Evolutionary conservation across 2,888 invertebrate species (phyloP).

Genomic region (Aelia acuminata): DNA sequence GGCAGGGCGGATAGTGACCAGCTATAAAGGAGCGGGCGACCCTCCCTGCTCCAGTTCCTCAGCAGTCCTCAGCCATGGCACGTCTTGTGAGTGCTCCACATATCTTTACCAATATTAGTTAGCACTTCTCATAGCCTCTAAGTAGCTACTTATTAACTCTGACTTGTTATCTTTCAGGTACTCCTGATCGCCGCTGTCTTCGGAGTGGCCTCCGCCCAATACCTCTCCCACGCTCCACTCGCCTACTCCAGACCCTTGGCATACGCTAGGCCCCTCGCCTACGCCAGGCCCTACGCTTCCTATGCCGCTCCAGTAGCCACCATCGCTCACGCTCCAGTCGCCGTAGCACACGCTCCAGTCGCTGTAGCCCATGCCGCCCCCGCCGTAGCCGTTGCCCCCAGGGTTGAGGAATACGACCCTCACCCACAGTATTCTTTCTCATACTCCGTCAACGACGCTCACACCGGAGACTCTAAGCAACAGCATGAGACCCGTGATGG

Average conservation of each 20-base stretch:
- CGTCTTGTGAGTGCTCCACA: background rate
- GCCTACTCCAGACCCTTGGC: slow-evolving; percentile 9
- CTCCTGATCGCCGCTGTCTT: background rate
- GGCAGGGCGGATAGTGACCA: slow-evolving; percentile 8
- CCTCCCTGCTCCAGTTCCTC: slow-evolving; percentile 3
- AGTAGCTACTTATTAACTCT: too few relatives aligned
- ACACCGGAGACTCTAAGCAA: slow-evolving; percentile 68
- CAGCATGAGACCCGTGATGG: slow-evolving; percentile 68
- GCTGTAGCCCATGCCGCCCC: slow-evolving; percentile 25
- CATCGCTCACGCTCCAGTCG: background rate
- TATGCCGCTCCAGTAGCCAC: slow-evolving; percentile 25
- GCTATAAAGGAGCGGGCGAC: background rate
- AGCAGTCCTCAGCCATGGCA: background rate
- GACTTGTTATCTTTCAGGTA: background rate
- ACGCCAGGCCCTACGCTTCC: slow-evolving; percentile 7
- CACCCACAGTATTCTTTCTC: slow-evolving; percentile 66
- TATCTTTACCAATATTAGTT: too few relatives aligned
- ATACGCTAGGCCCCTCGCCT: slow-evolving; percentile 42
- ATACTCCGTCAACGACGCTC: slow-evolving; percentile 66
- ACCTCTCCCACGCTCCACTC: background rate
- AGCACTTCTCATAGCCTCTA: too few relatives aligned
- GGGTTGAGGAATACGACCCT: slow-evolving; percentile 65
- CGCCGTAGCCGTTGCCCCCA: slow-evolving; percentile 35
- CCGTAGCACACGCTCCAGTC: slow-evolving; percentile 63
- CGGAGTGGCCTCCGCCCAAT: background rate